A percentile compares a stretch with the other conserved stretches of the same genome.
Evolutionary conservation across 2,797 vertebrate genomes (phyloP).

Genomic region (Lepidocolaptes lacrymiger): DNA sequence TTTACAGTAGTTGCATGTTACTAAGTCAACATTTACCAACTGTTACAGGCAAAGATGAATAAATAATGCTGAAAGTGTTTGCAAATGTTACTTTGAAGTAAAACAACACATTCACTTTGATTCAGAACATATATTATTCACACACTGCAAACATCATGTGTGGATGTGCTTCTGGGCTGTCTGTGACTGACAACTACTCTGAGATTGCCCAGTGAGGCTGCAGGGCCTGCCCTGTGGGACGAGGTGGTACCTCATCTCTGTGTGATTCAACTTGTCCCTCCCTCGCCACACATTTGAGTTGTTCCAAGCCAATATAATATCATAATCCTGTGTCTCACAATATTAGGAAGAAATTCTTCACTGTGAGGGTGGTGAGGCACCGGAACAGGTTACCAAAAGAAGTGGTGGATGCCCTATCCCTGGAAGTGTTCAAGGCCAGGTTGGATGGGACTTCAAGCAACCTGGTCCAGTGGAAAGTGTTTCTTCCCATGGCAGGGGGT

Average conservation of each 20-base stretch:
- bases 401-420: not conserved
- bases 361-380: not conserved
- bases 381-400: not conserved
- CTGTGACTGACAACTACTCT: not conserved
- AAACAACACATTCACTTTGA: not conserved
- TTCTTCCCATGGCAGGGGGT: not conserved
- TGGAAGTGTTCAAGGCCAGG: not conserved
- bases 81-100: constrained; percentile 28
- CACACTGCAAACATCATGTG: not conserved
- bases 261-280: not conserved
- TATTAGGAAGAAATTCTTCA: not conserved
- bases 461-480: not conserved
- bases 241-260: not conserved
- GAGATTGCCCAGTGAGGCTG: too few species aligned
- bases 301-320: not conserved
- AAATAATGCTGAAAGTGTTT: not conserved
- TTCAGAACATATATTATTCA: constrained; percentile 44
- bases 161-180: not conserved
- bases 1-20: not conserved
- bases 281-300: not conserved
- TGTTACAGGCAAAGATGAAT: not conserved
- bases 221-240: not conserved
- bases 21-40: not conserved
- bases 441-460: not conserved
- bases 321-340: not conserved